Conservation (phyloP, 1,140 invertebrate species). For the Procambarus virginalis region DNA sequence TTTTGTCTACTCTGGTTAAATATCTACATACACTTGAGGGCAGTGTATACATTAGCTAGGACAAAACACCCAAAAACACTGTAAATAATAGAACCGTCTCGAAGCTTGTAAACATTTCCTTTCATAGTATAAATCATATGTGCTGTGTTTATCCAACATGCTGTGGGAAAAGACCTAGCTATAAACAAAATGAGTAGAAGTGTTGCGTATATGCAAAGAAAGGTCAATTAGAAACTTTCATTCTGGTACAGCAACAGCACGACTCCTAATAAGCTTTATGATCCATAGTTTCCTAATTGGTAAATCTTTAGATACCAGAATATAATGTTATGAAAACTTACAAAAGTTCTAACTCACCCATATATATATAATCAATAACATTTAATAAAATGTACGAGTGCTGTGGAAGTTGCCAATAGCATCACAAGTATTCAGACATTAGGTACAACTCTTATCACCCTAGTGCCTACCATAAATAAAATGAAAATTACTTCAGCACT, state of each 20-base stretch:
- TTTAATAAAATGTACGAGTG: slow-evolving; percentile 48
- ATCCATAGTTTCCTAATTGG: slow-evolving; percentile 29
- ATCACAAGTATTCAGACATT: slow-evolving; percentile 26
- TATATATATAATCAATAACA: slow-evolving; percentile 51
- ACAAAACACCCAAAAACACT: slow-evolving; percentile 16
- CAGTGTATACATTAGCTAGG: slow-evolving; percentile 56
- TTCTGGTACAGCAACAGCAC: slow-evolving; percentile 33
- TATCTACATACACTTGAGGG: slow-evolving; percentile 1
- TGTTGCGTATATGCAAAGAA: slow-evolving; percentile 50
- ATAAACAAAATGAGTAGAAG: slow-evolving; percentile 52
- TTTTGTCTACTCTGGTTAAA: neutral
- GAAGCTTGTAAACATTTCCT: slow-evolving; percentile 32
- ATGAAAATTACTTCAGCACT: slow-evolving; percentile 42
- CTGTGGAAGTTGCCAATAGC: slow-evolving; percentile 55
- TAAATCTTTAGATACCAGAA: slow-evolving; percentile 47
- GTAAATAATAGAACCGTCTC: slow-evolving; percentile 35
- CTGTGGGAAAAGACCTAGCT: slow-evolving; percentile 59
- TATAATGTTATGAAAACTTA: slow-evolving; percentile 42
- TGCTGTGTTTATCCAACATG: slow-evolving; percentile 61
- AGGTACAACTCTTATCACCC: slow-evolving; percentile 36
- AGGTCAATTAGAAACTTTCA: slow-evolving; percentile 27
- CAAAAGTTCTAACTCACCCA: slow-evolving; percentile 49
- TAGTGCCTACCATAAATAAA: slow-evolving; percentile 59
- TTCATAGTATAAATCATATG: too few relatives aligned
- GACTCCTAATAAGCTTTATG: slow-evolving; percentile 40